Evolutionary conservation across 1,140 invertebrate species (phyloP).

Genomic region (Adoxophyes honmai): DNA sequence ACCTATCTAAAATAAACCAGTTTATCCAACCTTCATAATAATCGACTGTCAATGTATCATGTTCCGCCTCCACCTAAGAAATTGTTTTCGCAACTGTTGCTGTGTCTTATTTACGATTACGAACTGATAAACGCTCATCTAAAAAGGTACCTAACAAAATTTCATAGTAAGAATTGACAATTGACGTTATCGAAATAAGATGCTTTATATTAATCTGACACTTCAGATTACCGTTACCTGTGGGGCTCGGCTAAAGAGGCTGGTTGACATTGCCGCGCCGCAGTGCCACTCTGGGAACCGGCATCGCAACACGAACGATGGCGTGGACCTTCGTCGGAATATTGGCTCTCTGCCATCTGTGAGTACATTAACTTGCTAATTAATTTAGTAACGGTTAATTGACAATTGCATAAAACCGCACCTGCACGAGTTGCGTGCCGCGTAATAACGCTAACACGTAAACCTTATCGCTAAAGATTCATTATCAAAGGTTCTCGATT

Average conservation of each 20-base stretch:
- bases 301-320: conserved; percentile 44
- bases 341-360: conserved; percentile 48
- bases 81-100: too few species aligned
- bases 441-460: conserved; percentile 1
- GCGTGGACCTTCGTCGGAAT: conserved; percentile 43
- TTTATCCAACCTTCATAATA: too few species aligned
- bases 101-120: too few species aligned
- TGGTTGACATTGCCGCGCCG: conserved; percentile 17
- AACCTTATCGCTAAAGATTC: conserved; percentile 1
- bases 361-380: conserved; percentile 35
- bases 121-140: too few species aligned
- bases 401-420: not conserved
- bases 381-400: not conserved
- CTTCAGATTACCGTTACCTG: conserved; percentile 30
- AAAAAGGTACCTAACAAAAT: too few species aligned
- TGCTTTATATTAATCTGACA: not conserved
- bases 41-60: too few species aligned
- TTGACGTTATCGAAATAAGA: conserved; percentile 8
- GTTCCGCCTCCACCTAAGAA: too few species aligned
- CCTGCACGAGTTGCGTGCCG: not conserved
- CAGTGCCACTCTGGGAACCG: conserved; percentile 40
- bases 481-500: not conserved
- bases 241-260: conserved; percentile 25
- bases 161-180: not conserved
- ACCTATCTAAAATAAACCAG: too few species aligned